These are phyloP conservation scores for Sarcophaga variegata DNA, from an alignment of 2,888 invertebrate species.

Conservation along the genomic window DNA sequence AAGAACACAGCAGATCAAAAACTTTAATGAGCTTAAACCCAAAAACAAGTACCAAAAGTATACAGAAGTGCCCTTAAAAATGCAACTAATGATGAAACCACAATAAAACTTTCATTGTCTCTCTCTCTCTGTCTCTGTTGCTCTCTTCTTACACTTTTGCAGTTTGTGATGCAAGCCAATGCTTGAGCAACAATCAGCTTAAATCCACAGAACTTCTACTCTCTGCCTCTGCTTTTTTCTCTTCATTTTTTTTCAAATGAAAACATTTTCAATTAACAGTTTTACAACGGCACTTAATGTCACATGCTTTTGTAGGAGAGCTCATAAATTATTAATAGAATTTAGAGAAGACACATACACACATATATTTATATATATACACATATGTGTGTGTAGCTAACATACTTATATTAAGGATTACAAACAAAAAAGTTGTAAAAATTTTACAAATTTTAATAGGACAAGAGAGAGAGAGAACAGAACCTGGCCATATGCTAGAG, in stretches of 20 bases:
- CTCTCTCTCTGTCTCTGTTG: background rate
- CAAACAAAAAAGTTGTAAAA: constrained; percentile 7
- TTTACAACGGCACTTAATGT: constrained; percentile 30
- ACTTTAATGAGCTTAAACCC: constrained; percentile 58
- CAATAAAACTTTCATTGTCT: constrained; percentile 15
- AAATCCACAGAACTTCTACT: background rate
- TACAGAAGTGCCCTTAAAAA: constrained; percentile 28
- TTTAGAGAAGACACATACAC: background rate
- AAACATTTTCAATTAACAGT: constrained; percentile 22
- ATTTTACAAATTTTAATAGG: background rate
- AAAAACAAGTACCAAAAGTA: constrained; percentile 35
- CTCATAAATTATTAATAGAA: constrained; percentile 47
- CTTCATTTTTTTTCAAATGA: background rate
- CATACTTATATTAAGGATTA: background rate
- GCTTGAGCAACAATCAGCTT: constrained; percentile 32
- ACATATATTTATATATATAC: background rate
- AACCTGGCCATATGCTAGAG: background rate
- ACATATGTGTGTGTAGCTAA: no score
- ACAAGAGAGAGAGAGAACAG: background rate
- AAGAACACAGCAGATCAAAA: constrained; percentile 23
- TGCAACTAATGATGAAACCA: constrained; percentile 63
- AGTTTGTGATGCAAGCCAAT: no score
- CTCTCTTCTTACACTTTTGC: no score
- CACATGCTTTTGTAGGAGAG: constrained; percentile 17
- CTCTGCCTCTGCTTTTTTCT: no score